Evolutionary conservation across 2,113 vertebrate species (phyloP).

Genomic region (Carlito syrichta): DNA sequence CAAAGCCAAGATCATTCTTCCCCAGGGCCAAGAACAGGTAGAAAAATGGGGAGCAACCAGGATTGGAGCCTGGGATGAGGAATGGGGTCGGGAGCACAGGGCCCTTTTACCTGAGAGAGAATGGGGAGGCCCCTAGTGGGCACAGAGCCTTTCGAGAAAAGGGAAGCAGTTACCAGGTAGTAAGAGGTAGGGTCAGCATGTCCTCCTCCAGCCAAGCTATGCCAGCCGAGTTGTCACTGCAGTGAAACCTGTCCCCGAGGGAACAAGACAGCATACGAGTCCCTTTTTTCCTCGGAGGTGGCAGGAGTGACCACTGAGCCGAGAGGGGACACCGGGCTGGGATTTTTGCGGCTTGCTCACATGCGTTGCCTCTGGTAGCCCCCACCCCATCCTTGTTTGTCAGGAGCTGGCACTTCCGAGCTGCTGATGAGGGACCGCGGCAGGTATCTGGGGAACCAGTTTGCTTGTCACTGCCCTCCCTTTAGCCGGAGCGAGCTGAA

Average conservation of each 20-base stretch:
- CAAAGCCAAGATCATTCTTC: background rate
- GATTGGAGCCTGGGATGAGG: background rate
- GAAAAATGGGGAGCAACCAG: background rate
- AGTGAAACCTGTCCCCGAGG: background rate
- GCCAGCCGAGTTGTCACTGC: background rate
- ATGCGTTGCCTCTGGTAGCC: background rate
- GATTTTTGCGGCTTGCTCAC: background rate
- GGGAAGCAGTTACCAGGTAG: background rate
- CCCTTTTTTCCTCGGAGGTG: background rate
- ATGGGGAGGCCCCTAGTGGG: background rate
- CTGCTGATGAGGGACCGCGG: background rate
- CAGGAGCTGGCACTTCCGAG: background rate
- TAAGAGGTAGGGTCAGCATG: background rate
- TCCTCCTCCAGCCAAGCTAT: background rate
- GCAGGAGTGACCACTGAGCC: slow-evolving; percentile 1
- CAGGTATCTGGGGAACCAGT: slow-evolving; percentile 79
- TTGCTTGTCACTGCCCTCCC: slow-evolving; percentile 68
- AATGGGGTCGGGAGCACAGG: background rate
- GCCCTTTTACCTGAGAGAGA: background rate
- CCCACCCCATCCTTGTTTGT: background rate
- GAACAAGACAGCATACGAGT: background rate
- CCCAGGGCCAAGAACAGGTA: background rate
- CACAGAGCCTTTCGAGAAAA: background rate
- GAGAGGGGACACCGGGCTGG: background rate
- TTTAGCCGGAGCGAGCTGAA: slow-evolving; percentile 53